Base-by-base conservation (phyloP, 2,113 vertebrate species). In the Marcusenius ussheri region DNA sequence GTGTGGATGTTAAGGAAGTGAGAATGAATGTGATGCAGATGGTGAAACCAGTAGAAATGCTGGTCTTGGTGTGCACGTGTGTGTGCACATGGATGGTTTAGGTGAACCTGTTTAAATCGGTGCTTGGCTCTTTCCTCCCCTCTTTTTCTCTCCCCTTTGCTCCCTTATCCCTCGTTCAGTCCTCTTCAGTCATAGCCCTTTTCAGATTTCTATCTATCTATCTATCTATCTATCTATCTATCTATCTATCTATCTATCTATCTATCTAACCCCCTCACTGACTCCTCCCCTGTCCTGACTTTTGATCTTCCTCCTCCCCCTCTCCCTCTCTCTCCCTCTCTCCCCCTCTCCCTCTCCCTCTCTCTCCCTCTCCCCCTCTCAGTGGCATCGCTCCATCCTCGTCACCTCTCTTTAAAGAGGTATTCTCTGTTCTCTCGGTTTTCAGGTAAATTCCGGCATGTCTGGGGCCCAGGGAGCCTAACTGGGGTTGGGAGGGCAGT, bases 401-500 rank as follows among this genome's bases (percentile, higher is more conserved):
- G 94, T 88, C 95, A 90, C 93, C 94, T 94, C 92, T 94, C 95
- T 94, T 93, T 95, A 95, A 96, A 96, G 93, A 95, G 94, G 94
- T 95, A 94, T 93, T 96, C 96, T 93, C 93, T 97, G 92, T 95
- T 97, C 93, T 95, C 95, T 95, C 94, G 96, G 93, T 94, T 95
- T 90, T 91, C 96, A 97, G 97, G 97, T 98, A 97, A 97, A 93
- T 91, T 93, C 90, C 94, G 94, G 95, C 94, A 95, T 95, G 95
- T 94, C 94, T 92, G 94, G 93, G 93, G 86, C 58, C 87, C 88
- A 21, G 47, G n/a, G 45, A 50, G 49, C 46, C 91, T 95, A 96
- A 95, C 94, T 91, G 53, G 31, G 87, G n/a, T 11, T 39, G 89
- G 86, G 9, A 88, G 90, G 89, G 87, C 19, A 90, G 91, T 88